Percentiles rank a stretch among this genome's conserved stretches.
Evolutionary conservation across 2,797 vertebrate genomes (phyloP).

Genomic region (Anisognathus igniventris): DNA sequence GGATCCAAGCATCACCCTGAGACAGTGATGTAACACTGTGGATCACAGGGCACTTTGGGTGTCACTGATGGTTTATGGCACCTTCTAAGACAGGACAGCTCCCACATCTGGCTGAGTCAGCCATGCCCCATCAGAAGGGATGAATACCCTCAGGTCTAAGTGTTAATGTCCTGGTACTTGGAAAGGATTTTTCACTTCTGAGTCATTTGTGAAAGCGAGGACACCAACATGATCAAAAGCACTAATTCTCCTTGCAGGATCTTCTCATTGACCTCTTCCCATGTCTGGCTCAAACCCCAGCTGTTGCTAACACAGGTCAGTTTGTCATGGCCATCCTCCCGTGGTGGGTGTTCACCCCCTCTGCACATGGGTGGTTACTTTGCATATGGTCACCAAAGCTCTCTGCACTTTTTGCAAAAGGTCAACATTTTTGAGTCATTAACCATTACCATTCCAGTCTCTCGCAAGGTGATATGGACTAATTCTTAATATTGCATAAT

Average conservation of each 20-base stretch:
- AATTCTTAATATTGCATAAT: neutral
- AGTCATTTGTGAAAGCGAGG: neutral
- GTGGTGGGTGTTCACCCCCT: too few relatives aligned
- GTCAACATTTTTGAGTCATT: neutral
- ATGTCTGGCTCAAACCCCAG: neutral
- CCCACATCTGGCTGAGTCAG: neutral
- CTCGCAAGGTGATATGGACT: neutral
- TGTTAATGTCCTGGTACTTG: neutral
- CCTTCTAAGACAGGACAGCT: neutral
- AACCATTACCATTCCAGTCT: neutral
- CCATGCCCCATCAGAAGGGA: neutral
- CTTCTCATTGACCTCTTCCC: neutral
- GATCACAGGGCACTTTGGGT: rapidly evolving
- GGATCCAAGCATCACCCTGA: neutral
- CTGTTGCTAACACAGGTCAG: neutral
- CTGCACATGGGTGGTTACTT: neutral
- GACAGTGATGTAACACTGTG: neutral
- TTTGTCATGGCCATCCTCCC: neutral
- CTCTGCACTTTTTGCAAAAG: neutral
- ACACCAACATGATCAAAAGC: neutral
- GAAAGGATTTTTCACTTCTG: neutral
- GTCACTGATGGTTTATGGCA: neutral
- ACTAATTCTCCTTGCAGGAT: neutral
- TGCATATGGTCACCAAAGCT: neutral
- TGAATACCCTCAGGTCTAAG: neutral